Evolutionary conservation across 2,888 invertebrate species (phyloP).

Genomic region (Brachycybe producta): DNA sequence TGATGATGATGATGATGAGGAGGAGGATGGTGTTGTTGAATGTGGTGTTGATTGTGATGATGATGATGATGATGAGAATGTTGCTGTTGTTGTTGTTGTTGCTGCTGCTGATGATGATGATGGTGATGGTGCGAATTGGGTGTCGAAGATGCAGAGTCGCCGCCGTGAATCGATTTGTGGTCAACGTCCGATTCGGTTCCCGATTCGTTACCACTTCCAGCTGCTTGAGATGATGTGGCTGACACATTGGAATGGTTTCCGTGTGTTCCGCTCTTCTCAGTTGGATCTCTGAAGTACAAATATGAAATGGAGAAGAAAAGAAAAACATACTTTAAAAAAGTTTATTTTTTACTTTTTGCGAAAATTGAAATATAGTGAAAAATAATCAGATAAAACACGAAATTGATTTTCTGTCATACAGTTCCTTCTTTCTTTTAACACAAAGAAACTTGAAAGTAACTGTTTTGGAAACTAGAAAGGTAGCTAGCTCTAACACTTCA

Average conservation of each 20-base stretch:
- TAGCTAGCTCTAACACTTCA: too few relatives aligned
- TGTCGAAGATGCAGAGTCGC: background rate
- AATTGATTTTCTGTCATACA: too few relatives aligned
- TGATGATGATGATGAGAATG: constrained; percentile 1
- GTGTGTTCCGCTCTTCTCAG: constrained; percentile 15
- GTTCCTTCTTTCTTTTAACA: too few relatives aligned
- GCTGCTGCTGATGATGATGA: constrained; percentile 7
- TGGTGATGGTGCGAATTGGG: constrained; percentile 5
- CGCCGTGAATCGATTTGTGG: constrained; percentile 11
- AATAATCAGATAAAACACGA: too few relatives aligned
- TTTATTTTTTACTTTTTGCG: constrained; percentile 10
- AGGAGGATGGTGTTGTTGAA: too few relatives aligned
- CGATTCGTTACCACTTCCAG: constrained; percentile 18
- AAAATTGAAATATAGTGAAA: too few relatives aligned
- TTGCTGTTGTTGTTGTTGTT: background rate
- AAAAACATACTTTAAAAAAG: constrained; percentile 13
- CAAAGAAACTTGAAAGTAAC: too few relatives aligned
- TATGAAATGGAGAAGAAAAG: constrained; percentile 12
- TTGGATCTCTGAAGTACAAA: constrained; percentile 13
- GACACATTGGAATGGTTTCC: constrained; percentile 11
- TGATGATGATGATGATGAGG: too few relatives aligned
- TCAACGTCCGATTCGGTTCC: constrained; percentile 19
- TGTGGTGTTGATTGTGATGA: background rate
- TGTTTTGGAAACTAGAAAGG: too few relatives aligned
- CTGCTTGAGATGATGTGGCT: constrained; percentile 12